Evolutionary conservation across 2,113 vertebrate genomes (phyloP), one percentile per base, ranked within the genome.

Genomic region (Ameiurus melas): DNA sequence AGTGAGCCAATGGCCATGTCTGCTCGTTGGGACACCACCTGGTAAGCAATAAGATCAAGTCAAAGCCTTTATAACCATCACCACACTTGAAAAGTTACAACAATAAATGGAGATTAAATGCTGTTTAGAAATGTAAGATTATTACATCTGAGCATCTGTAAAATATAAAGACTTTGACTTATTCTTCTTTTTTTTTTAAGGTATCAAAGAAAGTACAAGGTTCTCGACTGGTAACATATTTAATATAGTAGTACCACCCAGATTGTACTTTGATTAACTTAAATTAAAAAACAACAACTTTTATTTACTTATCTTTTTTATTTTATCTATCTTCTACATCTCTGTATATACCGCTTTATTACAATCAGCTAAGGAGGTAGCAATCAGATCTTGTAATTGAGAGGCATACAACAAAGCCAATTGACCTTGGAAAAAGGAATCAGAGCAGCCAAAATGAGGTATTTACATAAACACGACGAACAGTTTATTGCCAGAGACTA

Each of bases 1-100:
- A 98, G 94, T 1, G 97, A 98, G 58, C 97, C 97, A 20, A 98
- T 97, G 84, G 97, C 97, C 97, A 98, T 98, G 95, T 98, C 97
- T 0, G 97, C 97, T 13, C 97, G 93, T 92, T 94, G 95, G 91
- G 96, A 97, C 60, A 97, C 97, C 91, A 97, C 97, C 97, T 97
- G 91, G n/a, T 89, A 58, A 85, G 51, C 17, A 83, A 62, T 53
- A 43, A 25, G 89, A 79, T 68, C 27, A 60, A 36, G 19, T 83
- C 22, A 68, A 8, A 16, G 33, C 30, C 3, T 57, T 33, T 22
- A 53, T 27, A 84, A 70, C 47, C 39, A 84, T 7, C 16, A 66
- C 5, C n/a, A 5, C 13, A 66, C 62, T 20, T 47, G 22, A 27
- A 1, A 77, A 27, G 6, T 25, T 13, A 36, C 33, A 7, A 71